Evolutionary conservation across 1,140 invertebrate genomes (phyloP).

Genomic region (Drosophila bipectinata): DNA sequence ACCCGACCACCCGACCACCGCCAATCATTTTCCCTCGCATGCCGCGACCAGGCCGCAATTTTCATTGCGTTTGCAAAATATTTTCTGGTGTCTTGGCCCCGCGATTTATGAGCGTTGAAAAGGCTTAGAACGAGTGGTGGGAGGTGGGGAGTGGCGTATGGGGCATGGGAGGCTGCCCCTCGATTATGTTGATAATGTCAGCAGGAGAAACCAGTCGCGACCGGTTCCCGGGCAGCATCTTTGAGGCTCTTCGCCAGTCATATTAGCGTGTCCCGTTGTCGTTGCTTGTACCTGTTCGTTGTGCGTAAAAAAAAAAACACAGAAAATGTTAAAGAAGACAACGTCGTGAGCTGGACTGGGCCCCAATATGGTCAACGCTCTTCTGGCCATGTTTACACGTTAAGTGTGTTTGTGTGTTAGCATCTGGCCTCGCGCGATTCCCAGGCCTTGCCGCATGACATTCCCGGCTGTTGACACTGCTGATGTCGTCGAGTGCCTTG

Average conservation of each 20-base stretch:
- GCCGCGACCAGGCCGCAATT: constrained; percentile 48
- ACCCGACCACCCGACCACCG: background rate
- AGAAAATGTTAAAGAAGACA: background rate
- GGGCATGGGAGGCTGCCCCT: constrained; percentile 34
- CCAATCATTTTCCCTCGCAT: constrained; percentile 52
- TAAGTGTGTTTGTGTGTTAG: constrained; percentile 80
- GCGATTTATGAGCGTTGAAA: constrained; percentile 81
- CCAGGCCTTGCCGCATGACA: constrained; percentile 58
- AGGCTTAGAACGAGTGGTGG: constrained; percentile 56
- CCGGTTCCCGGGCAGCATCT: constrained; percentile 55
- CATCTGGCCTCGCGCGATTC: constrained; percentile 49
- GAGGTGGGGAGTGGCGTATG: background rate
- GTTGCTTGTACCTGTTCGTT: constrained; percentile 20
- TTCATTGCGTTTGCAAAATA: constrained; percentile 78
- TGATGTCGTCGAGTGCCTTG: constrained; percentile 48
- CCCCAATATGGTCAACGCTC: constrained; percentile 81
- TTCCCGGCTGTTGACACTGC: constrained; percentile 44
- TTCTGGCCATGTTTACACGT: constrained; percentile 80
- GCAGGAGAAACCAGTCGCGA: constrained; percentile 46
- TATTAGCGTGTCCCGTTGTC: constrained; percentile 77
- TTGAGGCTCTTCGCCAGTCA: constrained; percentile 50
- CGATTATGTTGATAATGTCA: constrained; percentile 81
- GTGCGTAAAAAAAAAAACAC: constrained; percentile 57
- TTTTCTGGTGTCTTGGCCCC: constrained; percentile 60
- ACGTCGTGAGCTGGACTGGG: constrained; percentile 34